Evolutionary conservation across 2,113 vertebrate species (phyloP).

Genomic region (Marmota flaviventris): DNA sequence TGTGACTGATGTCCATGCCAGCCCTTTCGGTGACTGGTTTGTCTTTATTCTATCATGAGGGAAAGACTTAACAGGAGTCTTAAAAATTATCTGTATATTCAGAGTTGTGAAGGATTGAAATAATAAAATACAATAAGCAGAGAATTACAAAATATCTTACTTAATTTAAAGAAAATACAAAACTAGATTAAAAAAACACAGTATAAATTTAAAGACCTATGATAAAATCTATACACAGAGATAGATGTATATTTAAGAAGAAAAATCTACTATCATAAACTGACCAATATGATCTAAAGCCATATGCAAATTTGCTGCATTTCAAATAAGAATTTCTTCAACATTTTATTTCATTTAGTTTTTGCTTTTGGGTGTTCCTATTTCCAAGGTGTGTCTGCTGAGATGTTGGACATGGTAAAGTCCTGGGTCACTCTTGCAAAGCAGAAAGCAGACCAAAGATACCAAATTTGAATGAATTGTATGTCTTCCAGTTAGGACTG

Average conservation of each 20-base stretch:
- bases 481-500: neutral
- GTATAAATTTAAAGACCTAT: neutral
- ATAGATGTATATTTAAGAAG: neutral
- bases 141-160: neutral
- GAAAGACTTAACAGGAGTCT: neutral
- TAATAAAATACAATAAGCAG: neutral
- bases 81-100: neutral
- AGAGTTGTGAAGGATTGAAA: neutral
- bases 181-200: neutral
- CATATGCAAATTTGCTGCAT: neutral
- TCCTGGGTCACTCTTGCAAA: neutral
- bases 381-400: neutral
- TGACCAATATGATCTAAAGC: neutral
- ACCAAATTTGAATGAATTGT: neutral
- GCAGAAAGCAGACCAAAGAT: neutral
- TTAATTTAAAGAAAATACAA: neutral
- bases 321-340: too few species aligned
- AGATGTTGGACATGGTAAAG: neutral
- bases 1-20: too few species aligned
- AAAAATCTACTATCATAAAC: neutral
- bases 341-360: too few species aligned
- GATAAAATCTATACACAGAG: neutral
- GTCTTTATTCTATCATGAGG: neutral
- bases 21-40: neutral
- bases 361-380: too few species aligned